Percentiles rank a stretch among this genome's conserved stretches.
Evolutionary conservation across 2,888 invertebrate genomes (phyloP).

Genomic region (Pyralis farinalis): DNA sequence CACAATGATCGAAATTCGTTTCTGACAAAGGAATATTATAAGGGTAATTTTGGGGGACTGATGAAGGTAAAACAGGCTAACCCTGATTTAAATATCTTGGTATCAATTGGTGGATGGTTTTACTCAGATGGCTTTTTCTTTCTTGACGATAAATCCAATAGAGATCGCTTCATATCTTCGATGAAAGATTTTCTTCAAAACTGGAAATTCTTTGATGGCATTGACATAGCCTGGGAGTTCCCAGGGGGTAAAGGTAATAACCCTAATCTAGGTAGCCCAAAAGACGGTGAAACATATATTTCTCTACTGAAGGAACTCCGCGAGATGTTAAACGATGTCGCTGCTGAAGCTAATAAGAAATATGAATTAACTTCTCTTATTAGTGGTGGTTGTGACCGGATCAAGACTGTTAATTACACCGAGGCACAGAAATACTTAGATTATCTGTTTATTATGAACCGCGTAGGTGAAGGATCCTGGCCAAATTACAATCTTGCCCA

Average conservation of each 20-base stretch:
- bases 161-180: conserved; percentile 63
- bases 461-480: conserved; percentile 77
- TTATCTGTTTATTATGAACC: conserved; percentile 74
- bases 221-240: conserved; percentile 77
- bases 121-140: conserved; percentile 74
- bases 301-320: conserved; percentile 66
- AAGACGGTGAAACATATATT: conserved; percentile 65
- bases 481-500: conserved; percentile 73
- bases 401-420: conserved; percentile 70
- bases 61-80: conserved; percentile 71
- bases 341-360: conserved; percentile 61
- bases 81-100: conserved; percentile 68
- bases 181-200: conserved; percentile 71
- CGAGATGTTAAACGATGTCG: conserved; percentile 63
- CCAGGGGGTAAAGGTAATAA: conserved; percentile 75
- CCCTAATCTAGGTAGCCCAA: conserved; percentile 63
- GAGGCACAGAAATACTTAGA: conserved; percentile 73
- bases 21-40: too few relatives aligned
- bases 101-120: conserved; percentile 73
- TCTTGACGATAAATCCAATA: conserved; percentile 60
- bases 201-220: conserved; percentile 76
- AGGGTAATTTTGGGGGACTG: conserved; percentile 72
- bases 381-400: conserved; percentile 75
- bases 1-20: too few relatives aligned
- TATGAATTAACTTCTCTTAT: conserved; percentile 75